phyloP scores from a whole-genome alignment of 2,888 invertebrate species.

The Eupithecia dodoneata region DNA sequence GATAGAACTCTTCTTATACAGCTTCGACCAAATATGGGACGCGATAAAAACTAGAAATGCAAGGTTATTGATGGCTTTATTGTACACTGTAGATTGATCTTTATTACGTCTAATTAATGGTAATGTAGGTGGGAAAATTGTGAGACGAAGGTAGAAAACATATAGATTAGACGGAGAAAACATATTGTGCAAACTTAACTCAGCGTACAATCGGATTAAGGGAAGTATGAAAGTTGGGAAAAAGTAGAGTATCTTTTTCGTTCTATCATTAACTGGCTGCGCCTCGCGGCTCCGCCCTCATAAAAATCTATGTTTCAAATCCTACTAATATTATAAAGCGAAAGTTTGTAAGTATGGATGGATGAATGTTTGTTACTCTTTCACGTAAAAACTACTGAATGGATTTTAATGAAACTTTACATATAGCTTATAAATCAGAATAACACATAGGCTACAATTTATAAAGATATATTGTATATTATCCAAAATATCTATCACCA shows the following conservation, averaged over 20 bases:
- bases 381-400: too few species aligned
- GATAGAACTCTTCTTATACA: conserved; percentile 29
- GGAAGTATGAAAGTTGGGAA: background rate
- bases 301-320: too few species aligned
- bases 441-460: too few species aligned
- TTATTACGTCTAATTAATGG: background rate
- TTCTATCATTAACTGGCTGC: background rate
- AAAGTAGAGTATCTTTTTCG: background rate
- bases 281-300: too few species aligned
- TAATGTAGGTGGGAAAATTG: conserved; percentile 4
- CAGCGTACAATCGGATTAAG: background rate
- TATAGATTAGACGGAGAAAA: background rate
- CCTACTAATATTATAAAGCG: too few species aligned
- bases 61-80: conserved; percentile 11
- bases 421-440: too few species aligned
- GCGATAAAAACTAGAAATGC: conserved; percentile 23
- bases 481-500: too few species aligned
- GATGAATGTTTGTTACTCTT: too few species aligned
- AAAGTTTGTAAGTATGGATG: too few species aligned
- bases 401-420: too few species aligned
- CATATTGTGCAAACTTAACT: background rate
- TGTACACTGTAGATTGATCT: background rate
- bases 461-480: too few species aligned
- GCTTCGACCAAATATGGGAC: conserved; percentile 26
- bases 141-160: background rate